Percentiles rank a stretch among this genome's conserved stretches.
Evolutionary conservation across 30 jellyfish, hydroid and myxozoan genomes (phyloP).

Genomic region (Chironex yamaguchii): DNA sequence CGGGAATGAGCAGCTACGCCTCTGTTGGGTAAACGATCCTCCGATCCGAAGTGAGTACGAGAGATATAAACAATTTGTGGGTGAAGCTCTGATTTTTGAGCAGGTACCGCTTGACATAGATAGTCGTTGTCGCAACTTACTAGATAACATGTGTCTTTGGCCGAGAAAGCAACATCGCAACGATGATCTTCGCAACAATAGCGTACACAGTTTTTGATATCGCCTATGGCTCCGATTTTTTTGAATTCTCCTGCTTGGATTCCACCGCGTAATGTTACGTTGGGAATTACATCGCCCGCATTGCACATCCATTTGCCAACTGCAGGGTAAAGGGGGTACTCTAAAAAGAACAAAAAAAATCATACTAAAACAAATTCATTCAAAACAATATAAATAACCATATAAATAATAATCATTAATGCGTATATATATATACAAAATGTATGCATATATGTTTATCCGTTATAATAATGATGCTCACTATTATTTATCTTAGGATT

Average conservation of each 20-base stretch:
- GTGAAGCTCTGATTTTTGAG: slow-evolving; percentile 69
- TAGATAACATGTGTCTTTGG: slow-evolving; percentile 88
- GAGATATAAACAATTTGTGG: slow-evolving; percentile 84
- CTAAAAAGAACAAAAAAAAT: slow-evolving; percentile 35
- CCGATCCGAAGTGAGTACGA: slow-evolving; percentile 61
- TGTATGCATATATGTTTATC: too few relatives aligned
- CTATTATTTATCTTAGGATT: too few relatives aligned
- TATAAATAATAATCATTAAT: too few relatives aligned
- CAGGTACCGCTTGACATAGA: slow-evolving; percentile 90
- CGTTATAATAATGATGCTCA: too few relatives aligned
- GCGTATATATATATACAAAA: too few relatives aligned
- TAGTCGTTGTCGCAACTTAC: slow-evolving; percentile 82
- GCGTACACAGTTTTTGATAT: slow-evolving; percentile 76
- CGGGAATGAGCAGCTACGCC: background rate
- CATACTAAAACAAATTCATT: too few relatives aligned
- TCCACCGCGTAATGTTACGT: slow-evolving; percentile 94
- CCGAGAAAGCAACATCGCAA: slow-evolving; percentile 95
- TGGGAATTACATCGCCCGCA: slow-evolving; percentile 77
- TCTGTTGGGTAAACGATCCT: background rate
- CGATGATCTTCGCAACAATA: slow-evolving; percentile 91
- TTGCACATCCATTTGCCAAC: slow-evolving; percentile 93
- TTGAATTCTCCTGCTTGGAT: slow-evolving; percentile 94
- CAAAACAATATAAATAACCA: too few relatives aligned
- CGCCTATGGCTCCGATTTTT: slow-evolving; percentile 79
- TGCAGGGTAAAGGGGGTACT: slow-evolving; percentile 75